Evolutionary conservation across 2,888 invertebrate species (phyloP), one percentile per base, ranked within the genome.

Genomic region (Synergus itoensis): DNA sequence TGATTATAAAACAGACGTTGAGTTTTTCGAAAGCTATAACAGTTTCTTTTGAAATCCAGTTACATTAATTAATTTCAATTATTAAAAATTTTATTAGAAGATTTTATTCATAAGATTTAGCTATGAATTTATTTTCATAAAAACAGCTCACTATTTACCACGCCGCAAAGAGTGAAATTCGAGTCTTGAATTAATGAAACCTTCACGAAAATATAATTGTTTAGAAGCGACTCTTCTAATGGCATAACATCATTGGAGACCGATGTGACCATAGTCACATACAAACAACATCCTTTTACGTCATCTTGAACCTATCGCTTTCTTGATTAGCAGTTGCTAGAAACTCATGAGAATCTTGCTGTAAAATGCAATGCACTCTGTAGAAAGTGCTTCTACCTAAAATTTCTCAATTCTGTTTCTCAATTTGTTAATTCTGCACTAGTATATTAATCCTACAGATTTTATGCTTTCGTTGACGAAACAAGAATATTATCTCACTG

Each of bases 271-370:
- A 45, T n/a, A n/a, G 28, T 69, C 45, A 43, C 45, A 45, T 16
- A 69, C 45, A 45, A 69, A 69, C 28, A 69, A 57, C 18, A 57
- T 57, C 48, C 45, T 48, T 48, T 69, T 69, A 69, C 69, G 69
- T 48, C 69, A 69, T 28, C 28, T 4, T 48, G 28, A 69, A 48
- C 48, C 69, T 48, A 69, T 48, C 69, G 48, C 45, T 48, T 48
- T 69, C 69, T 48, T 48, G 48, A 69, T 69, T 69, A 21, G 16
- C 45, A 69, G 18, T 57, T 4, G 14, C 69, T 28, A 16, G 28
- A 69, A 69, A 69, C 4, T 16, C 28, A 69, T 21, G 16, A 53
- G n/a, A 16, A 14, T 14, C 28, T 28, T 18, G 45, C 43, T 48
- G 18, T 69, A 28, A 69, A 69, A 28, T 16, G 69, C 48, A 69